Evolutionary conservation across 1,140 invertebrate species (phyloP).

Genomic region (Sycobia sp.): DNA sequence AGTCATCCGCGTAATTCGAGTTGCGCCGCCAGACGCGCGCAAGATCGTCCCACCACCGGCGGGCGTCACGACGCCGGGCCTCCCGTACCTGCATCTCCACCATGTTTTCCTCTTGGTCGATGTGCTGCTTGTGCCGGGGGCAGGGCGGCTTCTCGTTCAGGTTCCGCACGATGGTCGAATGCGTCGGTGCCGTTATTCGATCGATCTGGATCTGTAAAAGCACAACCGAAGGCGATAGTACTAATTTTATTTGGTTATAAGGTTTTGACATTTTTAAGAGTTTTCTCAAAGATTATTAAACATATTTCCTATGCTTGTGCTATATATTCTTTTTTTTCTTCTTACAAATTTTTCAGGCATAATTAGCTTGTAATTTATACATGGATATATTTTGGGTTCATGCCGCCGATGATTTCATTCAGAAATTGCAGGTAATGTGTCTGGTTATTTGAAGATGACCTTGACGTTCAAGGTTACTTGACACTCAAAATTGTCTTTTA

Average conservation of each 20-base stretch:
- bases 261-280: not conserved
- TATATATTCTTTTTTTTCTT: too few species aligned
- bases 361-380: too few species aligned
- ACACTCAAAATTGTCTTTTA: too few species aligned
- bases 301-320: too few species aligned
- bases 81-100: slow-evolving; percentile 39
- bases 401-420: too few species aligned
- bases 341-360: too few species aligned
- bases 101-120: slow-evolving; percentile 33
- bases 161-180: slow-evolving; percentile 51
- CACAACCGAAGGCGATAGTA: not conserved
- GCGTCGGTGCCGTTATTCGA: slow-evolving; percentile 61
- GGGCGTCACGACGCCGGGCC: slow-evolving; percentile 40
- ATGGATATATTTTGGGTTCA: too few species aligned
- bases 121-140: slow-evolving; percentile 44
- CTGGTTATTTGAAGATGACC: too few species aligned
- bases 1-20: not conserved
- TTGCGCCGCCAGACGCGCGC: slow-evolving; percentile 19
- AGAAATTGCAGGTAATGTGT: too few species aligned
- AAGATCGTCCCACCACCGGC: slow-evolving; percentile 50
- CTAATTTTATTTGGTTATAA: not conserved
- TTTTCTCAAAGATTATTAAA: too few species aligned
- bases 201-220: slow-evolving; percentile 52
- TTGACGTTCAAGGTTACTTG: too few species aligned
- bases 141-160: slow-evolving; percentile 36